Evolutionary conservation across 2,888 invertebrate species (phyloP), one percentile per base, ranked within the genome.

Genomic region (Lampropteryx suffumata): DNA sequence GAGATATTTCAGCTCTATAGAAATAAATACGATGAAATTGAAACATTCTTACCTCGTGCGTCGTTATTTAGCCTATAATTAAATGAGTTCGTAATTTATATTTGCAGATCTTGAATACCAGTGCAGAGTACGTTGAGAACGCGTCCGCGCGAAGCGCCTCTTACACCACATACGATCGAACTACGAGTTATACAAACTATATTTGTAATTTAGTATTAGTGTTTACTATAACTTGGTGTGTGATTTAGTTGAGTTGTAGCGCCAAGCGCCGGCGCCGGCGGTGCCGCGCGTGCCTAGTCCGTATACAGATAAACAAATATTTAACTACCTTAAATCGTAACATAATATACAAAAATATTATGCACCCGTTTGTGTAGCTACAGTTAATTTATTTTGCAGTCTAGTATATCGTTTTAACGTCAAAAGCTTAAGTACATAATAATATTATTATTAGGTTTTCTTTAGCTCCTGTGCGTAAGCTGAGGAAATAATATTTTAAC

Each of bases 231-330:
- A 82, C 73, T 84, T 84, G 86, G 87, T 89, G 89, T 88, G 88
- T 87, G 86, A 88, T 84, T 83, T 74, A 69, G 73, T 73, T 87
- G 85, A 88, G 85, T 88, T 84, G 86, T 85, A 82, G 83, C 84
- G 86, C 82, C 76, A 78, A 79, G 80, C 82, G 84, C 82, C 82
- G 65, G 80, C 82, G 84, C 82, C 82, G 65, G 64, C 71, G 65
- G 70, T 59, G 79, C 81, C 79, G 84, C 78, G 87, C 84, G 78
- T 83, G 82, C 85, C 89, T 89, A 89, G 89, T 90, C 89, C 84
- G 80, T 76, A 81, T 85, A 84, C 86, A 86, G 80, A 84, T 84
- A 79, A 83, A 80, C 79, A 79, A 79, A 80, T 82, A 84, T 84
- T 82, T 85, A 83, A 85, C 85, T 85, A 82, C 76, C 75, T 81